Evolutionary conservation across 2,797 vertebrate genomes (phyloP), one percentile per base, ranked within the genome.

Genomic region (Bradypodion ventrale): DNA sequence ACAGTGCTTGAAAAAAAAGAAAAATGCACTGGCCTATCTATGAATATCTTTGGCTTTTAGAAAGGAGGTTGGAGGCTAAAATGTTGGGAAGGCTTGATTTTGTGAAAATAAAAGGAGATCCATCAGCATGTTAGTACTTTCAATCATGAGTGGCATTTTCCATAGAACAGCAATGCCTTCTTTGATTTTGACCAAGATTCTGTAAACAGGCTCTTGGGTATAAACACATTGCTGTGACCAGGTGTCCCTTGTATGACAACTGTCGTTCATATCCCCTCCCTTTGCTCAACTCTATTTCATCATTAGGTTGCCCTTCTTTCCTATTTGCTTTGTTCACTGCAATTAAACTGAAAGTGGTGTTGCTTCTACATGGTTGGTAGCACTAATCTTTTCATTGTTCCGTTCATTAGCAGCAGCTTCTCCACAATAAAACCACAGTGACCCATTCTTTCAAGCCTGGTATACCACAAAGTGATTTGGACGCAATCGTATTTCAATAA

Each of bases 401-500:
- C 95, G 96, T 97, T 97, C 96, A 97, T 97, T 96, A 96, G 95
- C 87, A 93, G 94, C 95, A 96, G 96, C 96, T 96, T 96, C 96
- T 94, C 95, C 92, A 96, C 95, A 96, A 96, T 96, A 93, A 94
- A 96, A 94, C 95, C 93, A 93, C 94, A 93, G 94, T 95, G 97
- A 96, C 96, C 96, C 95, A 93, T 96, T 97, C 95, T 96, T 96
- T 94, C 94, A 96, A 96, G 94, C 94, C 90, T 93, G 91, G 87
- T 93, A 96, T 94, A 94, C 93, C 95, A 95, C 92, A 95, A 95
- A 96, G 96, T 96, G 95, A 97, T 96, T 94, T 96, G 94, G 94
- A 94, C 95, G 93, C 95, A 95, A 96, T 94, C 96, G 96, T 94
- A 94, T 97, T 96, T 97, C 96, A 97, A 97, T 96, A 93, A 96